Evolutionary conservation across 2,797 vertebrate genomes (phyloP).

Genomic region (Hipposideros larvatus): DNA sequence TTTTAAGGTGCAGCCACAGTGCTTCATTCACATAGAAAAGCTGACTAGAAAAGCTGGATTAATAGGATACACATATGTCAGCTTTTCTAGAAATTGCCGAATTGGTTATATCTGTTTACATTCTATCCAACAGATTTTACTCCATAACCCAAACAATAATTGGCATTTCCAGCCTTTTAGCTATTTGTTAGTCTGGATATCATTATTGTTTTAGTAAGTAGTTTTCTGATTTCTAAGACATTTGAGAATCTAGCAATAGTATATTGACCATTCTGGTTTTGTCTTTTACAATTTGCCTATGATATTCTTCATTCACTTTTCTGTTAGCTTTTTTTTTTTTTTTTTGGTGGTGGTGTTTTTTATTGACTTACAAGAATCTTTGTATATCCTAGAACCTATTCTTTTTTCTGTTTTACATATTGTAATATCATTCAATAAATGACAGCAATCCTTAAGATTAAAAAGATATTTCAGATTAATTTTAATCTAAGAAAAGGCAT

Average conservation of each 20-base stretch:
- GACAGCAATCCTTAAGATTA: not conserved
- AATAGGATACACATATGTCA: not conserved
- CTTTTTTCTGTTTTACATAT: not conserved
- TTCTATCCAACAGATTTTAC: not conserved
- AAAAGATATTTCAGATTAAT: not conserved
- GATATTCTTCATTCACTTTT: not conserved
- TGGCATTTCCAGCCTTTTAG: constrained; percentile 7
- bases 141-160: not conserved
- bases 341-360: not conserved
- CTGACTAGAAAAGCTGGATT: not conserved
- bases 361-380: not conserved
- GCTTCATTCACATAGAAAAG: not conserved
- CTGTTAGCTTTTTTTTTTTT: not conserved
- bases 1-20: not conserved
- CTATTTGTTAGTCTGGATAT: not conserved
- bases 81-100: constrained; percentile 23
- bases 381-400: not conserved
- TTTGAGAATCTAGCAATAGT: not conserved
- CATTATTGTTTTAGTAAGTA: not conserved
- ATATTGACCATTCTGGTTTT: not conserved
- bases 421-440: not conserved
- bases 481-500: not conserved
- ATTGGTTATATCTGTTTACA: not conserved
- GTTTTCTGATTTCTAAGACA: not conserved
- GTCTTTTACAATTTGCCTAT: not conserved